Conservation (phyloP, 2,797 vertebrate species). For the Lophotriccus pileatus region DNA sequence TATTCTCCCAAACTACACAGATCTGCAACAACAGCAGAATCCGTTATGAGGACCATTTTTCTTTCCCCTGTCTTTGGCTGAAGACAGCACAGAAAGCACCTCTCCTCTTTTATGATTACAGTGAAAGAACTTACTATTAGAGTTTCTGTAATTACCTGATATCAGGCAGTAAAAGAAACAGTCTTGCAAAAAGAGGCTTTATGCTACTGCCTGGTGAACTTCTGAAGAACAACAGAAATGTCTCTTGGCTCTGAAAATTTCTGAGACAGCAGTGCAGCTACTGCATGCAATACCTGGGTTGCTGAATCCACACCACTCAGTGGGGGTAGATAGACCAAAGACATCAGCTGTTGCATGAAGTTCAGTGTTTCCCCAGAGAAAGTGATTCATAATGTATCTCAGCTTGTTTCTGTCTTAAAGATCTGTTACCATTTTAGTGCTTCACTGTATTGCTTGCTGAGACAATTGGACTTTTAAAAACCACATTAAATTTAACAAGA, state of each 20-base stretch:
- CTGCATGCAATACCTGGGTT: not conserved
- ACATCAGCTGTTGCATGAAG: not conserved
- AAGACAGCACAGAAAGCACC: not conserved
- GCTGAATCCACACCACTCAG: not conserved
- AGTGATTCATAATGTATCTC: not conserved
- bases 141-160: not conserved
- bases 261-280: not conserved
- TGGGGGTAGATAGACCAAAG: not conserved
- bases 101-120: not conserved
- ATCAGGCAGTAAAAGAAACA: not conserved
- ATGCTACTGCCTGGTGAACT: not conserved
- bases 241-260: not conserved
- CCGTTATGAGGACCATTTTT: not conserved
- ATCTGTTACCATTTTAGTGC: not conserved
- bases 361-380: not conserved
- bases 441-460: not conserved
- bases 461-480: not conserved
- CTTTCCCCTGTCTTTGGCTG: not conserved
- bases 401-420: not conserved
- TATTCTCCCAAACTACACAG: not conserved
- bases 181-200: not conserved
- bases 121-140: not conserved
- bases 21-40: not conserved
- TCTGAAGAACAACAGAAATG: not conserved
- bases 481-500: not conserved